Percentiles rank a stretch among this genome's conserved stretches.
Conservation (phyloP, 2,113 vertebrate species). For the Myrmophylax atrothorax region DNA sequence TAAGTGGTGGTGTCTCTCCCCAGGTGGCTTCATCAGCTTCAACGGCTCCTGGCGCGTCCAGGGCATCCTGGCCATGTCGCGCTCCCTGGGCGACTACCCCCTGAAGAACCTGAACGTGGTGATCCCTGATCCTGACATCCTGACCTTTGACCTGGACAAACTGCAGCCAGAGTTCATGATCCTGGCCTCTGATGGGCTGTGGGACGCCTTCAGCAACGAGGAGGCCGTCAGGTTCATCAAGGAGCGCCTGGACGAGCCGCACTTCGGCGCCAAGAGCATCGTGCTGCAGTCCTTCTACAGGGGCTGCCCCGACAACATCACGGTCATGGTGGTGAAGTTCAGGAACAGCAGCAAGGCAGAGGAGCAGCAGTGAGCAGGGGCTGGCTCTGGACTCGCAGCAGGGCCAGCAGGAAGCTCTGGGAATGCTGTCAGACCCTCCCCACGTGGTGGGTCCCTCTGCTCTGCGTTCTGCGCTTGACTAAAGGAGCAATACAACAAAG, state of each 20-base stretch:
- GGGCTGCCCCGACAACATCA: slow-evolving; percentile 98
- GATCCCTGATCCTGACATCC: slow-evolving; percentile 92
- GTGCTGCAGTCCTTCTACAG: slow-evolving; percentile 98
- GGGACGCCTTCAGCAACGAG: slow-evolving; percentile 99
- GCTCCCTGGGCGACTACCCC: slow-evolving; percentile 94
- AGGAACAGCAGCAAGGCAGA: slow-evolving; percentile 86
- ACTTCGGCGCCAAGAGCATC: slow-evolving; percentile 97
- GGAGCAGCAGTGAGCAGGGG: slow-evolving; percentile 76
- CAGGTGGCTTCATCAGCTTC: slow-evolving; percentile 99
- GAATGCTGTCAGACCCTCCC: no score
- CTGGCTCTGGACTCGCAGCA: slow-evolving; percentile 47
- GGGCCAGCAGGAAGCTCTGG: slow-evolving; percentile 15
- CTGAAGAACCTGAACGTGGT: slow-evolving; percentile 98
- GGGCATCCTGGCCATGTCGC: slow-evolving; percentile 98
- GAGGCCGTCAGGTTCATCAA: slow-evolving; percentile 96
- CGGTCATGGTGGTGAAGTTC: slow-evolving; percentile 99
- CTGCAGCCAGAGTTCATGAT: slow-evolving; percentile 98
- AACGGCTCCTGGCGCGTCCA: slow-evolving; percentile 98
- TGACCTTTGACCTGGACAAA: slow-evolving; percentile 96
- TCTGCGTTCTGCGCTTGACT: neutral
- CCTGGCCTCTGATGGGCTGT: slow-evolving; percentile 94
- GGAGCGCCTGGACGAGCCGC: slow-evolving; percentile 94
- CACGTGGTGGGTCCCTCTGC: neutral
- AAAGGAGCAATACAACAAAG: slow-evolving; percentile 45
- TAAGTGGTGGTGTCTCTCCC: slow-evolving; percentile 17